Base-by-base conservation (phyloP, 2,888 invertebrate species). In the Diaperis boleti region DNA sequence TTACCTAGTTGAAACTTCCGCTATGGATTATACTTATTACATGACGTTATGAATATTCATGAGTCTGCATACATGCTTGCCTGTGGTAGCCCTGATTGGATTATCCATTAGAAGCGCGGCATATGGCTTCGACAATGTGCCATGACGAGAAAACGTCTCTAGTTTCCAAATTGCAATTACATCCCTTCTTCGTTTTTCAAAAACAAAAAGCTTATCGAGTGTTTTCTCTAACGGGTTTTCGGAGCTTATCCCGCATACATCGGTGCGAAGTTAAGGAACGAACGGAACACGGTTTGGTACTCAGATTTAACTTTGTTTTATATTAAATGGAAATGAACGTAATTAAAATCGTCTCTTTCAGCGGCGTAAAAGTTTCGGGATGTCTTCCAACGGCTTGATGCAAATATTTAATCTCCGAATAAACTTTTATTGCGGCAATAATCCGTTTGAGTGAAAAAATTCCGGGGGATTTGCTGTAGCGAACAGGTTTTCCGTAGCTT, bases 291-390 rank as follows among this genome's bases (percentile, higher is more conserved):
- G 64, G 62, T 68, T 69, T 68, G 67, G 64, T 67, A 67, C 68
- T 68, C 65, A 44, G 64, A 56, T 67, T 64, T 65, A 65, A 69
- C 65, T 62, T 66, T 65, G 49, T 60, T 64, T 39, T 44, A 68
- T 64, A 69, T 68, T 64, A 67, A 69, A 68, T 67, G 66, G 69
- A 68, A 69, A 68, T 67, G 66, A 67, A 64, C 33, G 64, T 68
- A 67, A 69, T 69, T 68, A 69, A 66, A 65, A 64, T 61, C 60
- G 59, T 61, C 62, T 54, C 56, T 50, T 69, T 64, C 33, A 18
- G 39, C 54, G 44, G 57, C 18, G 52, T 54, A 67, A 55, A 68
- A 65, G 49, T 64, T 64, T 64, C 33, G 10, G 37, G 44, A 62
- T 61, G 44, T 61, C 61, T 61, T 61, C 37, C 59, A 18, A 26